phyloP scores from a whole-genome alignment of 2,113 vertebrate genomes.

The Cephalopholis sonnerati region DNA sequence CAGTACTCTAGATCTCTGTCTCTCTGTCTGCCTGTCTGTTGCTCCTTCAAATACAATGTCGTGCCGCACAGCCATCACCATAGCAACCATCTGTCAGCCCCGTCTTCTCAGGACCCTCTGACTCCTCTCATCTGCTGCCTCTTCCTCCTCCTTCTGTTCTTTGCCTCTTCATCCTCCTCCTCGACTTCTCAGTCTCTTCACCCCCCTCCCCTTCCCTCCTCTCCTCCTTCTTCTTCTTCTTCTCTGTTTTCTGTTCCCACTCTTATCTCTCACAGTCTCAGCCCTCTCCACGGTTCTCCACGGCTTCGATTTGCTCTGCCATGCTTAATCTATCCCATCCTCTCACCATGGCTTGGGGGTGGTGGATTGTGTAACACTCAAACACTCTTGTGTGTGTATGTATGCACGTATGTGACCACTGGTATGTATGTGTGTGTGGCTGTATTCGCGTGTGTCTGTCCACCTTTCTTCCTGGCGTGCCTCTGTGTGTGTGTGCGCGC shows the following conservation, averaged over 20 bases:
- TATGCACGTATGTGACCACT: constrained; percentile 68
- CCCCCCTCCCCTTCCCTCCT: not conserved
- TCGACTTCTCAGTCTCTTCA: constrained; percentile 15
- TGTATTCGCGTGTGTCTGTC: constrained; percentile 59
- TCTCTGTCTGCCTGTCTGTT: constrained; percentile 79
- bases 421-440: constrained; percentile 78
- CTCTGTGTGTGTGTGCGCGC: constrained; percentile 39
- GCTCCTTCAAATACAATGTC: constrained; percentile 76
- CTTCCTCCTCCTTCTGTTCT: constrained; percentile 85
- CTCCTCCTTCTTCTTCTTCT: not conserved
- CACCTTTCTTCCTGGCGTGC: constrained; percentile 33
- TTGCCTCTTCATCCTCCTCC: constrained; percentile 53
- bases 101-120: constrained; percentile 70
- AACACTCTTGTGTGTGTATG: constrained; percentile 72
- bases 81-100: constrained; percentile 88
- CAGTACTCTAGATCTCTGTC: constrained; percentile 71
- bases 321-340: constrained; percentile 79
- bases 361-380: constrained; percentile 78
- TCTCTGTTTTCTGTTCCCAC: constrained; percentile 29
- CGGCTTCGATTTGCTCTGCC: constrained; percentile 74
- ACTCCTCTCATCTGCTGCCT: constrained; percentile 75
- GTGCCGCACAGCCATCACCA: constrained; percentile 78
- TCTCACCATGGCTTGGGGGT: constrained; percentile 75
- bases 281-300: constrained; percentile 68
- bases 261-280: constrained; percentile 58